A percentile compares a stretch with the other conserved stretches of the same genome.
phyloP scores from a whole-genome alignment of 2,113 vertebrate genomes.

The Dryoscopus gambensis region DNA sequence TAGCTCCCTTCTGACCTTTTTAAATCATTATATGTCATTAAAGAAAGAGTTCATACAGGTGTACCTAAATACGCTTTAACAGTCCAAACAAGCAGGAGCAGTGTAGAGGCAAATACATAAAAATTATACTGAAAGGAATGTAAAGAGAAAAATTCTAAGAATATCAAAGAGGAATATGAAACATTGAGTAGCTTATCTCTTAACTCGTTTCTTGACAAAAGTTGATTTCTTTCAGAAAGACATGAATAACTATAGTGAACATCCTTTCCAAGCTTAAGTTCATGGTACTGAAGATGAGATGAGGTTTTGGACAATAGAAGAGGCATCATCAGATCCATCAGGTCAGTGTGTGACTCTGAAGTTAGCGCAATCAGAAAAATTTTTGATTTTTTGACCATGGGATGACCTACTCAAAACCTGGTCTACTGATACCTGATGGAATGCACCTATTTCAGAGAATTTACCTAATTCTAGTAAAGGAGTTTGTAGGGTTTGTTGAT shows the following conservation, averaged over 20 bases:
- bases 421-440: no score
- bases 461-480: not conserved
- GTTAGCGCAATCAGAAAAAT: not conserved
- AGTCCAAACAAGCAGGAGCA: not conserved
- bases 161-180: not conserved
- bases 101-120: not conserved
- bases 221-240: not conserved
- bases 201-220: not conserved
- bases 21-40: not conserved
- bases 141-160: not conserved
- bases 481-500: fast-evolving
- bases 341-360: not conserved
- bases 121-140: not conserved
- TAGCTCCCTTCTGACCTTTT: not conserved
- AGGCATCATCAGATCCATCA: not conserved
- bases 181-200: not conserved
- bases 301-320: slow-evolving; percentile 37
- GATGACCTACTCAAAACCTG: not conserved
- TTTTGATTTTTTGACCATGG: not conserved
- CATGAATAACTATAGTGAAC: not conserved
- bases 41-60: not conserved
- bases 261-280: not conserved
- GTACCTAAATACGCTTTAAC: not conserved
- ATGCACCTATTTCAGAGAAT: not conserved
- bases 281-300: not conserved